These are phyloP conservation scores for Drosophila micromelanica DNA, from an alignment of 1,140 invertebrate genomes.

Conservation along the genomic window DNA sequence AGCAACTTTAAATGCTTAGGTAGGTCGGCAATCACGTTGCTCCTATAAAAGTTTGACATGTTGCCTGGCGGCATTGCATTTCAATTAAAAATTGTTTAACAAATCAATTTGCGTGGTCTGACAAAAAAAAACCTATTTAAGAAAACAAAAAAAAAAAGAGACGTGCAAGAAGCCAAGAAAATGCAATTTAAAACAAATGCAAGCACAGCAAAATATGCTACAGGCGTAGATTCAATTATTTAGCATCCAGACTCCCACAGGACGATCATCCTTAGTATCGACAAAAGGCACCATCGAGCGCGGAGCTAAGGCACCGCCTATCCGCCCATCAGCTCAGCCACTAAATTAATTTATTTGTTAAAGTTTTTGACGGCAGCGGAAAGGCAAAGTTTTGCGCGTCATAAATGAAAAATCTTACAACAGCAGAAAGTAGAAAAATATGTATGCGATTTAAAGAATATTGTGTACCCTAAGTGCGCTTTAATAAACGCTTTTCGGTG, in stretches of 20 bases:
- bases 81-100: conserved; percentile 81
- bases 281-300: conserved; percentile 3
- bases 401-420: conserved; percentile 33
- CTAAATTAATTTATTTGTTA: conserved; percentile 82
- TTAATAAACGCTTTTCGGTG: too few relatives aligned
- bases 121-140: conserved; percentile 63
- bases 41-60: conserved; percentile 62
- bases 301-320: conserved; percentile 15
- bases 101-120: conserved; percentile 70
- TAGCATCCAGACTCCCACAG: conserved; percentile 49
- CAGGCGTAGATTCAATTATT: conserved; percentile 71
- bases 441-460: neutral
- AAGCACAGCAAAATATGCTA: conserved; percentile 40
- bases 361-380: conserved; percentile 64
- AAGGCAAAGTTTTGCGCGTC: conserved; percentile 65
- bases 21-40: conserved; percentile 36
- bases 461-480: neutral
- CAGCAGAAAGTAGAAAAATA: conserved; percentile 32
- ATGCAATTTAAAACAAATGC: conserved; percentile 59
- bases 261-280: conserved; percentile 56
- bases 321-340: conserved; percentile 29
- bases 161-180: conserved; percentile 22
- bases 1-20: conserved; percentile 48
- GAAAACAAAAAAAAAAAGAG: conserved; percentile 1
- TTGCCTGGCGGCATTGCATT: conserved; percentile 59